These are phyloP conservation scores for Synergus umbraculus DNA, from an alignment of 2,888 invertebrate species.

Conservation along the genomic window DNA sequence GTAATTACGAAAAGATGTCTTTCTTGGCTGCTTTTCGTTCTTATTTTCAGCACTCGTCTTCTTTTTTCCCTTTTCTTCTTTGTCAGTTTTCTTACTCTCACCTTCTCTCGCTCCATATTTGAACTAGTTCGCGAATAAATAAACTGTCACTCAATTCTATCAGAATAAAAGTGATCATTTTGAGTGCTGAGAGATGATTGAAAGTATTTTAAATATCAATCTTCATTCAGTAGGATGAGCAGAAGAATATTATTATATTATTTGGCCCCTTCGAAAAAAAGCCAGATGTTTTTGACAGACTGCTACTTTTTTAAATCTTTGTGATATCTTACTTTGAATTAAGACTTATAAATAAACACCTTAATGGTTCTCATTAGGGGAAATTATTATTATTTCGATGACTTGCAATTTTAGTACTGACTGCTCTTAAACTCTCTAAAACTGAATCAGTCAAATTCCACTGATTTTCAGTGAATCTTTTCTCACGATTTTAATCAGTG, in stretches of 20 bases:
- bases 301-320: too few relatives aligned
- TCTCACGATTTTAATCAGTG: too few relatives aligned
- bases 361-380: too few relatives aligned
- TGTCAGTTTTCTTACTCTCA: background rate
- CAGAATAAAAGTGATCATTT: background rate
- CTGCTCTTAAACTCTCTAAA: too few relatives aligned
- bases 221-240: too few relatives aligned
- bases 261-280: background rate
- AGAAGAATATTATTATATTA: background rate
- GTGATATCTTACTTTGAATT: too few relatives aligned
- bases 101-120: background rate
- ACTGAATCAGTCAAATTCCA: too few relatives aligned
- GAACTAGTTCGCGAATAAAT: background rate
- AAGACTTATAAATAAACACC: too few relatives aligned
- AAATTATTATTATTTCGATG: too few relatives aligned
- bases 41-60: background rate
- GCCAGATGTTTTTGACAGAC: background rate
- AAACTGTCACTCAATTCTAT: conserved; percentile 3
- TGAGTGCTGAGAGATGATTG: background rate
- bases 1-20: conserved; percentile 27
- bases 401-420: too few relatives aligned
- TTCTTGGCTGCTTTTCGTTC: background rate
- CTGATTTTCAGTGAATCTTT: too few relatives aligned
- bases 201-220: background rate
- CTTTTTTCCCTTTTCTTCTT: background rate